A percentile compares a stretch with the other conserved stretches of the same genome.
These are phyloP conservation scores for Sarcophaga subvicina DNA, from an alignment of 2,888 invertebrate species.

Conservation along the genomic window DNA sequence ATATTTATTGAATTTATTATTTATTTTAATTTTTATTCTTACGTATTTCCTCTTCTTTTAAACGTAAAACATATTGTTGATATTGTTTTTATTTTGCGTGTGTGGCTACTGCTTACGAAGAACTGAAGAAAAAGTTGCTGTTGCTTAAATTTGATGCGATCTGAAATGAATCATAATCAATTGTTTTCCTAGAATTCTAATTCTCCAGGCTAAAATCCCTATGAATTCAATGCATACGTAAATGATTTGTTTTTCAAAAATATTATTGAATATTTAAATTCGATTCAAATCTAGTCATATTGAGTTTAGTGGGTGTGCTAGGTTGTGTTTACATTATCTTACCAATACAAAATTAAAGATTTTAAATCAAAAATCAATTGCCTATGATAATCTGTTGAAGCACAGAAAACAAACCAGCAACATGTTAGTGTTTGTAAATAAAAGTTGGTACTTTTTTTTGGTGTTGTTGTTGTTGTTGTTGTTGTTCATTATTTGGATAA, in stretches of 20 bases:
- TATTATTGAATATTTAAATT: not conserved
- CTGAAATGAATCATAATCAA: constrained; percentile 31
- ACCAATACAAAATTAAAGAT: constrained; percentile 9
- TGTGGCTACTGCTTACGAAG: no score
- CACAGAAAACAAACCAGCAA: constrained; percentile 1
- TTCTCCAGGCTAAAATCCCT: constrained; percentile 10
- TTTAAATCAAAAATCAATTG: constrained; percentile 27
- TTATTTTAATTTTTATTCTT: constrained; percentile 1
- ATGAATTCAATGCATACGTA: constrained; percentile 22
- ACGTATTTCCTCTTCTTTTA: constrained; percentile 24
- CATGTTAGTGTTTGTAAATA: constrained; percentile 31
- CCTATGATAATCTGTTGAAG: constrained; percentile 37
- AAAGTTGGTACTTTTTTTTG: not conserved
- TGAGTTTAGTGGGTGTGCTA: constrained; percentile 24
- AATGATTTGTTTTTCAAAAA: constrained; percentile 9
- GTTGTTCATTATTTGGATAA: constrained; percentile 22
- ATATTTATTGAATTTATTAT: constrained; percentile 25
- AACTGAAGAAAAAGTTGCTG: no score
- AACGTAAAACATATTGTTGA: constrained; percentile 7
- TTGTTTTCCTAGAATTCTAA: constrained; percentile 28
- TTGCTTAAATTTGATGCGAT: not conserved
- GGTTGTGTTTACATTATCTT: constrained; percentile 29
- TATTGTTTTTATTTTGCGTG: not conserved
- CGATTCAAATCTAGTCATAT: constrained; percentile 2
- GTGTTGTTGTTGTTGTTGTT: no score